Evolutionary conservation across 2,797 vertebrate species (phyloP).

Genomic region (Gobio occitaniae): DNA sequence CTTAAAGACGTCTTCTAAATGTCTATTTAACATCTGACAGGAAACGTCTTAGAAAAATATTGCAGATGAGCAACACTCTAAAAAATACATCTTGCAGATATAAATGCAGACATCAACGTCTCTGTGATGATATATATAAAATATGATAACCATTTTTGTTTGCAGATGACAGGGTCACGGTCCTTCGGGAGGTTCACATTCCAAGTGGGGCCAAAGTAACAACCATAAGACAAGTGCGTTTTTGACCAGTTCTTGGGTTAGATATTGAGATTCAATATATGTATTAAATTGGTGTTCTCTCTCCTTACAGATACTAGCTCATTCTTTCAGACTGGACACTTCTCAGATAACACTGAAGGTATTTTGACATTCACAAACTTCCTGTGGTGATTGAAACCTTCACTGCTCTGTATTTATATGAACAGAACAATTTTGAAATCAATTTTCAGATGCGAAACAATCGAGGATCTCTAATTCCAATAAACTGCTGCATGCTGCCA

Average conservation of each 20-base stretch:
- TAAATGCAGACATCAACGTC: too few species aligned
- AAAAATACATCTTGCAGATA: too few species aligned
- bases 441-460: conserved; percentile 76
- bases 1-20: too few species aligned
- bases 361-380: conserved; percentile 6
- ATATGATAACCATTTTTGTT: conserved; percentile 26
- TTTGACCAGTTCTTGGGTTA: not conserved
- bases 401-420: not conserved
- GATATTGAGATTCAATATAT: not conserved
- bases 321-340: conserved; percentile 70
- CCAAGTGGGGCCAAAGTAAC: conserved; percentile 48
- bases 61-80: too few species aligned
- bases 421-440: not conserved
- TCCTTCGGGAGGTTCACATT: conserved; percentile 53
- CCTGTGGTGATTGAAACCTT: not conserved
- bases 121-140: not conserved
- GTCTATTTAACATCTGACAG: too few species aligned
- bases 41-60: too few species aligned
- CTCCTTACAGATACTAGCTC: conserved; percentile 70
- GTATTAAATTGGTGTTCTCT: conserved; percentile 9
- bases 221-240: conserved; percentile 55
- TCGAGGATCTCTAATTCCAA: conserved; percentile 73
- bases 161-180: conserved; percentile 56
- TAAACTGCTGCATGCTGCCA: conserved; percentile 71
- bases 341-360: conserved; percentile 72